A percentile compares a stretch with the other conserved stretches of the same genome.
These are phyloP conservation scores for Sinodicranocentrus sp. DNA, from an alignment of 2,888 invertebrate species.

Conservation along the genomic window DNA sequence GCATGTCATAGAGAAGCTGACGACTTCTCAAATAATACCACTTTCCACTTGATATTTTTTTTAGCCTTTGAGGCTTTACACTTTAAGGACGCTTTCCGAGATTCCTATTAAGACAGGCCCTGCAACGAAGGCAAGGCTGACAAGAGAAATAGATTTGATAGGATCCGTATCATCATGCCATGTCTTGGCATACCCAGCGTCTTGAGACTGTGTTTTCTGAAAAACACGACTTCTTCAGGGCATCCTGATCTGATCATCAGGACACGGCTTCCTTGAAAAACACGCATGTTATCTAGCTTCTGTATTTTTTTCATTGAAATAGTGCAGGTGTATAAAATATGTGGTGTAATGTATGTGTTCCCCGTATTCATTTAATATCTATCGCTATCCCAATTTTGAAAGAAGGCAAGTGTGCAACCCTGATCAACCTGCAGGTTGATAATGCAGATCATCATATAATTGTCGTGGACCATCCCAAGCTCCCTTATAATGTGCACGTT, in stretches of 20 bases:
- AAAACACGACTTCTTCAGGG: conserved; percentile 31
- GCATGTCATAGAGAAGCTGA: conserved; percentile 8
- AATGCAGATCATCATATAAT: conserved; percentile 36
- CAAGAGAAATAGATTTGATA: conserved; percentile 3
- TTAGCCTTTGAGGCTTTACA: background rate
- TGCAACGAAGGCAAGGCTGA: conserved; percentile 26
- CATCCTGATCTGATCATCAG: conserved; percentile 18
- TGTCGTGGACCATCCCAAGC: conserved; percentile 35
- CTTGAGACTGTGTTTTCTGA: background rate
- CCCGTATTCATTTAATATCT: conserved; percentile 17
- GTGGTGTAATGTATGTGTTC: conserved; percentile 1
- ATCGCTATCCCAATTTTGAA: conserved; percentile 12
- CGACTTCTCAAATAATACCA: conserved; percentile 29
- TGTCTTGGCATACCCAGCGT: background rate
- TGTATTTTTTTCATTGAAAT: conserved; percentile 11
- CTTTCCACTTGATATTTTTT: background rate
- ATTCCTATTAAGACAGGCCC: conserved; percentile 12
- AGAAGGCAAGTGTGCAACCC: background rate
- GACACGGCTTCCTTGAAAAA: background rate
- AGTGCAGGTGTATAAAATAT: background rate
- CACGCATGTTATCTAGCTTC: conserved; percentile 12
- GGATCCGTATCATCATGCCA: background rate
- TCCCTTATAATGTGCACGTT: conserved; percentile 4
- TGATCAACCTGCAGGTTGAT: conserved; percentile 21
- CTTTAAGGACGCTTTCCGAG: background rate